Evolutionary conservation across 2,797 vertebrate genomes (phyloP), one percentile per base, ranked within the genome.

Genomic region (Hoplostethus atlanticus): DNA sequence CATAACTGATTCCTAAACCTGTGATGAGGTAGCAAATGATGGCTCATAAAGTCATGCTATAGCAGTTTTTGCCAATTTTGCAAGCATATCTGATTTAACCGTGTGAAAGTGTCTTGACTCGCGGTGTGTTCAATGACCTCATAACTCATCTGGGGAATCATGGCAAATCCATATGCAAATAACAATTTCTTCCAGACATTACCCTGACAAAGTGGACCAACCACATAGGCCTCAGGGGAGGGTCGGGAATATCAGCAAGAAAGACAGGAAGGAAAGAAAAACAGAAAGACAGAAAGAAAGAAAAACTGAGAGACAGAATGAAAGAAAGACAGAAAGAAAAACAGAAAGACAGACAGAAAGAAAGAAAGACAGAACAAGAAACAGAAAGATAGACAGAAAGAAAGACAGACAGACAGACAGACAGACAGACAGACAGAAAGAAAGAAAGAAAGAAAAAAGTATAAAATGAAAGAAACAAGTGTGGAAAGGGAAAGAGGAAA

Each of bases 1-100:
- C 90, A 94, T 94, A 90, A 90, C 90, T 86, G 89, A 89, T 87
- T 69, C 73, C 54, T 79, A 78, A 81, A 80, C 30, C 73, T 81
- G 60, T 48, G 73, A 77, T 58, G 61, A 83, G 48, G 69, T 64
- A 77, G 63, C 46, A 42, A 70, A 69, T 25, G 34, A 75, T 25
- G 52, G 50, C 36, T 79, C 68, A 58, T 70, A 73, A 78, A 73
- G 64, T 75, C 44, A 9, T 55, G 44, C 36, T 79, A 73, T 70
- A 80, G 82, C 65, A 47, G 46, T 42, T 57, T 58, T 53, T 2
- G 28, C 42, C 28, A 72, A 44, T 44, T 16, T 44, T 73, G 28
- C 38, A 48, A 67, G 31, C 30, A 48, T 68, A 68, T 83, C 73
- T 71, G 73, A 86, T 84, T 81, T 63, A 82, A 85, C 55, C 69